phyloP scores from a whole-genome alignment of 30 jellyfish, hydroid and myxozoan genomes.

The Aurelia coerulea region DNA sequence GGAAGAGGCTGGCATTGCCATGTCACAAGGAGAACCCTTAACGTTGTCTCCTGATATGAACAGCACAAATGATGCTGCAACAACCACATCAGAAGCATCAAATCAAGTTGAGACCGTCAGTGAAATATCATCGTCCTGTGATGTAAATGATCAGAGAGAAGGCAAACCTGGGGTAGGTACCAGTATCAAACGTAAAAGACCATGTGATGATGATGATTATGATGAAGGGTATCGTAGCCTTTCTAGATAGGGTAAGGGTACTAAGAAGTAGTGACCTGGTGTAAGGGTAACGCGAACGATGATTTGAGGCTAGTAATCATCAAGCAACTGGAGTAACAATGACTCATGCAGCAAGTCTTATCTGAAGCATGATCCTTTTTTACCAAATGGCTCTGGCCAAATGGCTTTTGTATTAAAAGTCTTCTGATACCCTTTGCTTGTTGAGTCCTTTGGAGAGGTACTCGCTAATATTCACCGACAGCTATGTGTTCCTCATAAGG shows the following conservation, averaged over 20 bases:
- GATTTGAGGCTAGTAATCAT: too few relatives aligned
- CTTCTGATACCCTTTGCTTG: too few relatives aligned
- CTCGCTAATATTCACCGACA: too few relatives aligned
- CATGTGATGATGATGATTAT: constrained; percentile 36
- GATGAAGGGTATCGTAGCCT: constrained; percentile 3
- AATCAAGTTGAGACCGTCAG: background rate
- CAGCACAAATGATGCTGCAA: background rate
- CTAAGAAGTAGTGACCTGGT: too few relatives aligned
- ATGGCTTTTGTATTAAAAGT: too few relatives aligned
- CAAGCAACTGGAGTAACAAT: too few relatives aligned
- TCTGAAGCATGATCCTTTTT: too few relatives aligned
- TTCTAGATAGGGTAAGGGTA: background rate
- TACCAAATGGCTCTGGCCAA: too few relatives aligned
- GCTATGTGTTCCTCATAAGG: too few relatives aligned
- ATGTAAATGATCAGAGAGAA: constrained; percentile 6
- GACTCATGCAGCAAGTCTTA: too few relatives aligned
- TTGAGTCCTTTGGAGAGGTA: too few relatives aligned
- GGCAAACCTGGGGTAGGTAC: constrained; percentile 16
- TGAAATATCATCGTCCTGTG: constrained; percentile 6
- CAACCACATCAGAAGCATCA: background rate
- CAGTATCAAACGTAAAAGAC: constrained; percentile 57
- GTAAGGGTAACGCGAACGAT: too few relatives aligned
- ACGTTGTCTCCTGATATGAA: background rate
- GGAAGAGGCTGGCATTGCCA: background rate
- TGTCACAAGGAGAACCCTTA: background rate